phyloP scores from a whole-genome alignment of 2,113 vertebrate species.

The Phocoena sinus region DNA sequence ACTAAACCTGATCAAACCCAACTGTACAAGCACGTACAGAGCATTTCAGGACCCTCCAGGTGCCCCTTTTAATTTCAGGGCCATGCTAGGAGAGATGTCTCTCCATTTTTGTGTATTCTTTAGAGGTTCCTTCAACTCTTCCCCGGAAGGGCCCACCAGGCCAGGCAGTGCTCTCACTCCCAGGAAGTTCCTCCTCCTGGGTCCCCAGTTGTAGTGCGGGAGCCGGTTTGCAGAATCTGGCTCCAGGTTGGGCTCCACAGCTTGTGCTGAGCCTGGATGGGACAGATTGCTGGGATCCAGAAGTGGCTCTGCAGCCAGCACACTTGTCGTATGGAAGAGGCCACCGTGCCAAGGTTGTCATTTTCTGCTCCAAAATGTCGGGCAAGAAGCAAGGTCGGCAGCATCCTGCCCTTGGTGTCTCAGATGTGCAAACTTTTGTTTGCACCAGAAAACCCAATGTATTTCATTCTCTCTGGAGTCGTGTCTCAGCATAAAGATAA shows the following conservation, averaged over 20 bases:
- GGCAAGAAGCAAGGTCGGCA: not conserved
- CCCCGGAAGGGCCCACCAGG: not conserved
- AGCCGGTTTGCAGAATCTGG: not conserved
- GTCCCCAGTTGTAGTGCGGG: not conserved
- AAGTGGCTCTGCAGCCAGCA: conserved; percentile 10
- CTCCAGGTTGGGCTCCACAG: not conserved
- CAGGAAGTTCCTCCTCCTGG: not conserved
- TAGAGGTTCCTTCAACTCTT: not conserved
- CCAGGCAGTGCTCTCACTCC: not conserved
- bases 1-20: not conserved
- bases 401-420: not conserved
- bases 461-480: not conserved
- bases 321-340: not conserved
- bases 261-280: not conserved
- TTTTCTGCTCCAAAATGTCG: conserved; percentile 42
- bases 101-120: not conserved
- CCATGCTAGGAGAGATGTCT: not conserved
- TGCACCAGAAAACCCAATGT: not conserved
- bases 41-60: not conserved
- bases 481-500: not conserved
- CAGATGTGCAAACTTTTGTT: not conserved
- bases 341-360: conserved; percentile 22
- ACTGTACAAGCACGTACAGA: not conserved
- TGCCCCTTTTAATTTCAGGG: not conserved
- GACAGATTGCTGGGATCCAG: not conserved